Percentiles rank a stretch among this genome's conserved stretches.
Conservation (phyloP, 2,797 vertebrate genomes). For the Myotis vivesi region DNA sequence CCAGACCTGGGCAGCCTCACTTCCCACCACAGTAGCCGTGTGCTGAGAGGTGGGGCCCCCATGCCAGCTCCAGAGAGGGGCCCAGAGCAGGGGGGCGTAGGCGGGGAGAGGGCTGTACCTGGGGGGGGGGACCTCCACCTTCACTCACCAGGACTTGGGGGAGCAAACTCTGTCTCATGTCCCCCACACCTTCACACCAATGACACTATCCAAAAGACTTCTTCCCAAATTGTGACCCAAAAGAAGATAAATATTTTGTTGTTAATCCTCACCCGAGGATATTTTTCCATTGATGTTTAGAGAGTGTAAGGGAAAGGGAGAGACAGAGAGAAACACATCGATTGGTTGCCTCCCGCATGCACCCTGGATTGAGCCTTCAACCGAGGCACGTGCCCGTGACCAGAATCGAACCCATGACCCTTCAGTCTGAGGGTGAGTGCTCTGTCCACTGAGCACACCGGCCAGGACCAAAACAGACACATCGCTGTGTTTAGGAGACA, state of each 20-base stretch:
- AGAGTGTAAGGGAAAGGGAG: no score
- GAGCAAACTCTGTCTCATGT: rapidly evolving
- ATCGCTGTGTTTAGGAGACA: rapidly evolving
- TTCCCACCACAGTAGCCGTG: rapidly evolving
- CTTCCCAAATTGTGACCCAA: not conserved
- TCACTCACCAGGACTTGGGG: not conserved
- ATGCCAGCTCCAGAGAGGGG: no score
- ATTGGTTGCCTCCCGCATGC: no score
- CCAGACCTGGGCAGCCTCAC: rapidly evolving
- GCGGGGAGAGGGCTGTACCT: not conserved
- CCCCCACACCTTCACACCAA: rapidly evolving
- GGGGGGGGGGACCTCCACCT: not conserved
- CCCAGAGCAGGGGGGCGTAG: not conserved
- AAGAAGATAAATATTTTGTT: not conserved
- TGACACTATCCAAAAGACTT: not conserved
- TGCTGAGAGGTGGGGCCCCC: not conserved
- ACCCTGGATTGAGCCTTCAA: no score
- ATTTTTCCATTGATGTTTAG: no score
- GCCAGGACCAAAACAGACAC: no score
- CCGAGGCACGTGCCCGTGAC: no score
- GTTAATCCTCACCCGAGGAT: no score
- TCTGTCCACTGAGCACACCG: no score
- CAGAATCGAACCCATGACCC: no score
- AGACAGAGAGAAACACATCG: no score
- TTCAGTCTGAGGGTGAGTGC: no score